A percentile compares a stretch with the other conserved stretches of the same genome.
phyloP scores from a whole-genome alignment of 1,140 invertebrate genomes.

The Zaprionus davidi region DNA sequence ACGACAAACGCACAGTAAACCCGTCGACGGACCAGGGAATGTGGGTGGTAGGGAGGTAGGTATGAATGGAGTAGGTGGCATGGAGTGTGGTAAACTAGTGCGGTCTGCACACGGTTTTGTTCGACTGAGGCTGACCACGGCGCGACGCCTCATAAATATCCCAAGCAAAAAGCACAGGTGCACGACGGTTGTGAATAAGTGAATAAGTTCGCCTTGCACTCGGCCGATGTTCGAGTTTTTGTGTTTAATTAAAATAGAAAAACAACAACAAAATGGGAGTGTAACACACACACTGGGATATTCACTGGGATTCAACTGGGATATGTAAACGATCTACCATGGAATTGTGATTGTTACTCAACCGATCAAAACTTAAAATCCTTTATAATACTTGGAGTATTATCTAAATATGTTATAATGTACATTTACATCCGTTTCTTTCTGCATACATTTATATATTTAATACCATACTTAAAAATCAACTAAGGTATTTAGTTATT shows the following conservation, averaged over 20 bases:
- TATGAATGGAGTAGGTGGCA: not conserved
- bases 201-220: conserved; percentile 4
- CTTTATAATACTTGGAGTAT: no score
- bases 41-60: not conserved
- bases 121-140: conserved; percentile 4
- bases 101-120: not conserved
- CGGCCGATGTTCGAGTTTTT: not conserved
- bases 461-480: no score
- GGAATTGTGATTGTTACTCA: no score
- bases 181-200: not conserved
- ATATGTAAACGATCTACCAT: not conserved
- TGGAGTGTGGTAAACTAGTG: no score
- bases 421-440: no score
- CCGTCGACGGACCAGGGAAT: not conserved
- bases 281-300: not conserved
- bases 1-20: conserved; percentile 67
- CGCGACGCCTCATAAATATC: conserved; percentile 4
- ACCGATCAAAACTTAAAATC: no score
- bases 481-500: no score
- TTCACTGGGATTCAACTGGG: no score
- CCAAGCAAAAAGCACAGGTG: not conserved
- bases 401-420: no score
- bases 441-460: no score
- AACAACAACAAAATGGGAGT: not conserved
- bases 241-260: conserved; percentile 3